Base-by-base conservation (phyloP, 2,888 invertebrate genomes). In the Thera obeliscata region DNA sequence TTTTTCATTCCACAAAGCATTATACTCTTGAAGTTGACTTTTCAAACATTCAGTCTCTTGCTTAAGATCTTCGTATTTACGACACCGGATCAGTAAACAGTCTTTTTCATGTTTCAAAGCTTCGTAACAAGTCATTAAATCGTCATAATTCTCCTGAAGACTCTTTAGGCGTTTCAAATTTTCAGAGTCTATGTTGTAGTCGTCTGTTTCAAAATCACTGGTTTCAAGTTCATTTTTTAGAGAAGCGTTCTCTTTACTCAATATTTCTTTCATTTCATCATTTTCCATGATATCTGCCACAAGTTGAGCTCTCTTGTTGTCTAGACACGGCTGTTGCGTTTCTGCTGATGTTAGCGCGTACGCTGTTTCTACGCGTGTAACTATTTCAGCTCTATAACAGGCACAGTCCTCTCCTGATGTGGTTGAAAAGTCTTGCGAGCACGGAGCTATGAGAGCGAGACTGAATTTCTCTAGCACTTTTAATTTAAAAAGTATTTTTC, bases 281-380 rank as follows among this genome's bases (percentile, higher is more conserved):
- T 88, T 86, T 65, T 88, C 83, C 83, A 93, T 93, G 60, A 93
- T 92, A 62, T 93, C 91, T 35, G 93, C 93, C 5, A 91, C 88
- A 48, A 93, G 85, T 52, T 90, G 86, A 2, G 91, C 87, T 78
- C 93, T 83, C 77, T 90, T 89, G 55, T 72, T 84, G 67, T 92
- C 91, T 56, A 83, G 63, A 55, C 70, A 70, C 12, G 81, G 76
- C 67, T 71, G 78, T 50, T 76, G 78, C 35, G 75, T 61, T 71
- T 88, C 85, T 3, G 82, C 60, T n/a, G 87, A 73, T 12, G 84
- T 84, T n/a, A 88, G 73, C 6, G 87, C 84, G 72, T 81, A 87
- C n/a, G 83, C 73, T 6, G 83, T 74, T 72, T 89, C 86, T 11
- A 87, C 67, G 43, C 77, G 80, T 6, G 84, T 74, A 4, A 77